phyloP scores from a whole-genome alignment of 2,113 vertebrate species.

The Bombycilla garrulus region DNA sequence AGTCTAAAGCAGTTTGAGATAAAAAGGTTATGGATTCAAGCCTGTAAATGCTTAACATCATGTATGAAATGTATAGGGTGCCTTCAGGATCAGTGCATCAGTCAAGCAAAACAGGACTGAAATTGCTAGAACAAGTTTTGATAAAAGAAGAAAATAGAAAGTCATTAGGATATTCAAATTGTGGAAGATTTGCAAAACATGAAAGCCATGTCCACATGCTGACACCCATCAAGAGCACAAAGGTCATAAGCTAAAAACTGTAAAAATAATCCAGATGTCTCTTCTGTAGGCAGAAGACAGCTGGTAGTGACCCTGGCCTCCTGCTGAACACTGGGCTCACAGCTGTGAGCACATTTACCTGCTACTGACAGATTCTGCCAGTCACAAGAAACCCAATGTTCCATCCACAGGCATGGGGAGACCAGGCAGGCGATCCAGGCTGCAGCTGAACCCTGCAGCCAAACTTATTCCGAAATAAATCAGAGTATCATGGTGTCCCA shows the following conservation, averaged over 20 bases:
- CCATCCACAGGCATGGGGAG: fast-evolving
- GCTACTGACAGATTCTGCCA: background rate
- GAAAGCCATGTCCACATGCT: background rate
- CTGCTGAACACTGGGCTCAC: background rate
- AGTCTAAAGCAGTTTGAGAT: background rate
- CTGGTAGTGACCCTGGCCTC: background rate
- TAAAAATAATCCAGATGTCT: background rate
- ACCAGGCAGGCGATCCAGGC: background rate
- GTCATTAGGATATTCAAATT: background rate
- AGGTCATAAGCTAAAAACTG: background rate
- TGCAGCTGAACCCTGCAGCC: background rate
- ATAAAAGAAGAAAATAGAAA: background rate
- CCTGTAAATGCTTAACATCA: background rate
- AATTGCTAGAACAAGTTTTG: background rate
- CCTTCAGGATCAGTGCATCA: background rate
- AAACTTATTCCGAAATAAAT: background rate
- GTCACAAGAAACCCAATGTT: background rate
- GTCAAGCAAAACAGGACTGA: background rate
- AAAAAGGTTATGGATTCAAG: background rate
- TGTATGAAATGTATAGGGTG: background rate
- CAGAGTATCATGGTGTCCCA: background rate
- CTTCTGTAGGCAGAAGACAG: background rate
- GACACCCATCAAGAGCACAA: background rate
- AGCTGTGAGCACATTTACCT: background rate
- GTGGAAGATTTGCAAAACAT: background rate